phyloP scores from a whole-genome alignment of 2,797 vertebrate species.

The Ctenopoma kingsleyae region DNA sequence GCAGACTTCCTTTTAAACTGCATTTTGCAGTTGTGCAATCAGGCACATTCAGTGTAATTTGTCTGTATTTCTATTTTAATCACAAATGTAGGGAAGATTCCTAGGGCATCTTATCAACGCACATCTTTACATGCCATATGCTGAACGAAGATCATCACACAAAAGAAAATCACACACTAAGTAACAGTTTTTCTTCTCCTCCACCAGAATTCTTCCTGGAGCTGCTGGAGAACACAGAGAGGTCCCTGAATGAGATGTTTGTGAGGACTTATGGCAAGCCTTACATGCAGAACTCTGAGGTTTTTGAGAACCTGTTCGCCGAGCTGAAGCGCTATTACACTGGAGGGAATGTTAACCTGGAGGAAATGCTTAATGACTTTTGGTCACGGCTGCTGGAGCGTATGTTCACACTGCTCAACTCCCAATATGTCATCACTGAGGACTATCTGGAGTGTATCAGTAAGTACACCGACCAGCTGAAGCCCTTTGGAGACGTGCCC shows the following conservation, averaged over 20 bases:
- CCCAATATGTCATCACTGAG: slow-evolving; percentile 95
- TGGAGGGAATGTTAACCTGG: slow-evolving; percentile 95
- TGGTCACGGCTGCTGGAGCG: slow-evolving; percentile 96
- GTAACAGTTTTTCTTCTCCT: slow-evolving; percentile 29
- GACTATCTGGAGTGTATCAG: slow-evolving; percentile 98
- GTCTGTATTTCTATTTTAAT: slow-evolving; percentile 32
- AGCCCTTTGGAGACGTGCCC: slow-evolving; percentile 97
- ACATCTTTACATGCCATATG: slow-evolving; percentile 4
- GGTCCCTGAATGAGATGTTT: slow-evolving; percentile 96
- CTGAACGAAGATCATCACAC: background rate
- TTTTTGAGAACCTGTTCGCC: slow-evolving; percentile 96
- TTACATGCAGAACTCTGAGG: slow-evolving; percentile 97
- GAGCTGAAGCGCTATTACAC: slow-evolving; percentile 97
- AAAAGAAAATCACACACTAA: slow-evolving; percentile 12
- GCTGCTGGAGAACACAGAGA: slow-evolving; percentile 94
- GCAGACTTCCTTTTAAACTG: slow-evolving; percentile 9
- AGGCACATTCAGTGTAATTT: slow-evolving; percentile 21
- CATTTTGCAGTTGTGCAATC: slow-evolving; percentile 11
- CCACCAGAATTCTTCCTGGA: slow-evolving; percentile 93
- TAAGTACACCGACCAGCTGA: slow-evolving; percentile 97
- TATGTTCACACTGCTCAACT: slow-evolving; percentile 98
- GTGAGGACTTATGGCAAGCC: slow-evolving; percentile 94
- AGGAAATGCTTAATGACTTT: slow-evolving; percentile 98
- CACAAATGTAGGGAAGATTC: slow-evolving; percentile 5
- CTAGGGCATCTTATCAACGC: background rate